Base-by-base conservation (phyloP, 2,797 vertebrate genomes). In the Eremophila alpestris region DNA sequence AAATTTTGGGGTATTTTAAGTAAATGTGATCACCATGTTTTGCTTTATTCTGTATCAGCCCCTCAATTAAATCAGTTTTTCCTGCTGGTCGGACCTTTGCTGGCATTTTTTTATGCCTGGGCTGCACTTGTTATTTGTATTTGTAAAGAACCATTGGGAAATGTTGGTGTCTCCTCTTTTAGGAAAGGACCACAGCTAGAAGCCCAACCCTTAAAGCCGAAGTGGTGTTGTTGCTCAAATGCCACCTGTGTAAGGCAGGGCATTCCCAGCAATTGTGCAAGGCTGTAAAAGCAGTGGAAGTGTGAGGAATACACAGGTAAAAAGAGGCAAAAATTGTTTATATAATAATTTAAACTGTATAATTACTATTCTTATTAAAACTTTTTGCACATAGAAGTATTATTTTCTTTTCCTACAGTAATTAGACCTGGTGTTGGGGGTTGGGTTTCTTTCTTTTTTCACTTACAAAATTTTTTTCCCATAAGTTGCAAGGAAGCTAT, bases 171-270 rank as follows among this genome's bases (percentile, higher is more conserved):
- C 6, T 60, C 20, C 29, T 27, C 0, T n/a, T 8, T 45, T 46
- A 26, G 41, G 64, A 69, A 71, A 34, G 54, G 32, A 52, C 5
- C 0, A 0, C 24, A 67, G 54, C 23, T 43, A 34, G 36, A 59
- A 93, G 41, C 41, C 41, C 24, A 17, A 0, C 36, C 36, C 24
- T 34, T 40, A 16, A 54, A 67, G 45, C 13, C 11, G 21, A 48
- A 40, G 82, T 0, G 0, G 7, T 23, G 11, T 1, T 64, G 11
- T 16, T 4, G 0, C 49, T 49, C 55, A 38, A 71, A 26, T 38
- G 45, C 27, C 1, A 0, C 51, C 13, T 40, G 26, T 5, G 13
- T 27, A 52, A 60, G 68, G 59, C 29, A 41, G 18, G 41, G 45
- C 22, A n/a, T 21, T 77, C 34, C 60, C 51, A 73, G 55, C 26